Base-by-base conservation (phyloP, 2,888 invertebrate genomes). In the Lasioglossum marginatum region DNA sequence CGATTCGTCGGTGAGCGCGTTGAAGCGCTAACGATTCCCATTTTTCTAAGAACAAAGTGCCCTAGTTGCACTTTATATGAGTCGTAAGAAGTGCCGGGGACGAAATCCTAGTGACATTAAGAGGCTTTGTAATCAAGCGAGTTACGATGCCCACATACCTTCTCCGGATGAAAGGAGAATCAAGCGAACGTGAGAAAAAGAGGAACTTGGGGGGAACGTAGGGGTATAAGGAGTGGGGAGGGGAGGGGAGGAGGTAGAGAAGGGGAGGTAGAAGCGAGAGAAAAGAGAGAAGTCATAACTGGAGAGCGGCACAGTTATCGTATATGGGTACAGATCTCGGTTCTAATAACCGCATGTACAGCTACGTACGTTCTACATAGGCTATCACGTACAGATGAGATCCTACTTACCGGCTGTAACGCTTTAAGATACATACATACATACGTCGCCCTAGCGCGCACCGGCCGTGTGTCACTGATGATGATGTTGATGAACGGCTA, bases 221-320 rank as follows among this genome's bases (percentile, higher is more conserved):
- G 48, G 60, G 16, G 48, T 27, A 5, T 23, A 8, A 10, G 48
- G 16, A 45, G 43, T 2, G 4, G 4, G 16, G 45, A 0, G 45
- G 16, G 5, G 27, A 2, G 34, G 31, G 23, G 37, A 31, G 34
- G 31, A 12, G 48, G 60, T 14, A 45, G 63, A 23, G 48, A 12
- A 57, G 48, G 57, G 60, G 31, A 43, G 31, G 8, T 16, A 16
- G 31, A 57, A 45, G 31, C 70, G 16, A 34, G 16, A 34, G 45
- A 75, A 85, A 77, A 81, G 81, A 81, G 82, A 85, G 85, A 82
- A 83, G 87, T 84, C 83, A 88, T 90, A 92, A 90, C 90, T 90
- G 92, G 91, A 92, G 91, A 92, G 79, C 90, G 92, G 90, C 93
- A 92, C 92, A 92, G 92, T 93, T 92, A 92, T 92, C 91, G 85